phyloP scores from a whole-genome alignment of 2,888 invertebrate species.

The Cryptocephalus moraei region DNA sequence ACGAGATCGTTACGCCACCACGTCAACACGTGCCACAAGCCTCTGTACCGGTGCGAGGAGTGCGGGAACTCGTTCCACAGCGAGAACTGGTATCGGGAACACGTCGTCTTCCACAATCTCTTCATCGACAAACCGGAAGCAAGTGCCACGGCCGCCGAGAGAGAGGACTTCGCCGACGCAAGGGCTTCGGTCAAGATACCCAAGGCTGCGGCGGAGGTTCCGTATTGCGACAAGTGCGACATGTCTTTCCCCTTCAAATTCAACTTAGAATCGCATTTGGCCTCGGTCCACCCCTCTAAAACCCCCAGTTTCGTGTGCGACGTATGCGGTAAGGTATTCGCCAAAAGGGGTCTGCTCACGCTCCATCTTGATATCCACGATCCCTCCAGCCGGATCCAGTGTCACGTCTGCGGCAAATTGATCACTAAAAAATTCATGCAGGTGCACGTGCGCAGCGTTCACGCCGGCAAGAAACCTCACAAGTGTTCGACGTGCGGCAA shows the following conservation, averaged over 20 bases:
- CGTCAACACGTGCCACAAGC: too few species aligned
- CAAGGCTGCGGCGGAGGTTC: too few species aligned
- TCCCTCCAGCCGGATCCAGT: conserved; percentile 34
- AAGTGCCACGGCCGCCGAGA: too few species aligned
- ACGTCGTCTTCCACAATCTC: too few species aligned
- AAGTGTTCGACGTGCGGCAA: conserved; percentile 36
- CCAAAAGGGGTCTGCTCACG: conserved; percentile 42
- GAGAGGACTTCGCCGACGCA: too few species aligned
- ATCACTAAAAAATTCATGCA: conserved; percentile 16
- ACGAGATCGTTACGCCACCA: too few species aligned
- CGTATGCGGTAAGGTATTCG: conserved; percentile 26
- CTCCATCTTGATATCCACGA: conserved; percentile 40
- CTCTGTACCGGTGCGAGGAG: too few species aligned
- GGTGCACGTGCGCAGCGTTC: conserved; percentile 20
- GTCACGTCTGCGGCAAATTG: conserved; percentile 19
- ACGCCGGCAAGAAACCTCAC: conserved; percentile 31
- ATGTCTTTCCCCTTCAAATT: conserved; percentile 45
- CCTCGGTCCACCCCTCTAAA: conserved; percentile 21
- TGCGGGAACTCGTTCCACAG: too few species aligned
- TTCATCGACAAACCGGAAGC: too few species aligned
- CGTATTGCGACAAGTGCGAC: conserved; percentile 47
- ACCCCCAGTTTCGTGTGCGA: conserved; percentile 9
- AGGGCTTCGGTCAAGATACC: too few species aligned
- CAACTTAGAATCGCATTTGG: conserved; percentile 31
- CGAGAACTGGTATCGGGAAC: too few species aligned